A percentile compares a stretch with the other conserved stretches of the same genome.
phyloP scores from a whole-genome alignment of 53 echinoderm and acorn worm genomes.

The Henricia sp. region DNA sequence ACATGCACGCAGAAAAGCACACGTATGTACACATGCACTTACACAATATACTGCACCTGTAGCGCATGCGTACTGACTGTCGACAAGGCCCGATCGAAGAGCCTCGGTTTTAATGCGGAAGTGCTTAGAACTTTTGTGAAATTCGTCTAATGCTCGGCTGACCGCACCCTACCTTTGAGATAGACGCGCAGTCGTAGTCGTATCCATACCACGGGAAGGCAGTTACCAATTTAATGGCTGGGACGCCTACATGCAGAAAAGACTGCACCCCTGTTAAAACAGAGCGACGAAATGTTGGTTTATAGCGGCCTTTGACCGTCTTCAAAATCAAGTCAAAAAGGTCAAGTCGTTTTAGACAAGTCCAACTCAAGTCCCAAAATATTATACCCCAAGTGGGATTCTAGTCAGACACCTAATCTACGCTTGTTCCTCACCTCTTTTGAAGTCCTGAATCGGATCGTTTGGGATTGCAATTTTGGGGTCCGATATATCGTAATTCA shows the following conservation, averaged over 20 bases:
- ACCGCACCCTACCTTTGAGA: slow-evolving; percentile 48
- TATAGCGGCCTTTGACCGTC: background rate
- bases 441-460: background rate
- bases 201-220: slow-evolving; percentile 64
- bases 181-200: slow-evolving; percentile 39
- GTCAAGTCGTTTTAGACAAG: background rate
- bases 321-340: background rate
- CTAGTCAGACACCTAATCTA: too few relatives aligned
- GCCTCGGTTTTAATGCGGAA: too few relatives aligned
- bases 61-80: too few relatives aligned
- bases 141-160: too few relatives aligned
- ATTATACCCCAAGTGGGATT: too few relatives aligned
- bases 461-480: background rate
- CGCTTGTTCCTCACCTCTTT: background rate
- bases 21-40: too few relatives aligned
- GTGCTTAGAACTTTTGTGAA: too few relatives aligned
- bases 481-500: slow-evolving; percentile 46
- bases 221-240: slow-evolving; percentile 28
- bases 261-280: slow-evolving; percentile 28
- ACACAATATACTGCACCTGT: too few relatives aligned
- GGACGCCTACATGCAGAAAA: slow-evolving; percentile 16
- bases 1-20: too few relatives aligned
- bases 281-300: background rate
- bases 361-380: too few relatives aligned
- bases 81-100: too few relatives aligned